Conservation (phyloP, 2,888 invertebrate species). For the Agrotis exclamationis region DNA sequence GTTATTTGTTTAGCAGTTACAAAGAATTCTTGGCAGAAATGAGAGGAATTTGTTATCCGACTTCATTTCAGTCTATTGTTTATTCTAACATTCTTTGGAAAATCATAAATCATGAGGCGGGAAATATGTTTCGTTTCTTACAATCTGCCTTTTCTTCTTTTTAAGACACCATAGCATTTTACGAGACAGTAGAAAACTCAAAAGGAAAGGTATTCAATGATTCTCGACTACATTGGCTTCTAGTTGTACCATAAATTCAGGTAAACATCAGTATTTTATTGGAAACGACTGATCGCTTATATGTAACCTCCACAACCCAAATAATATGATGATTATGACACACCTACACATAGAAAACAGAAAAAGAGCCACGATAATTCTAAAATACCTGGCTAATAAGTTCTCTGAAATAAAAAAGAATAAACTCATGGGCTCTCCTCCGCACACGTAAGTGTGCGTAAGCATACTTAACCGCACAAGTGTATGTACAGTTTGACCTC, state of each 20-base stretch:
- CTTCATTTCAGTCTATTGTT: constrained; percentile 27
- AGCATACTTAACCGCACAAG: constrained; percentile 24
- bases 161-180: too few species aligned
- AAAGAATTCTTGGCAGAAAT: constrained; percentile 32
- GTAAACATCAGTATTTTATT: too few species aligned
- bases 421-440: background rate
- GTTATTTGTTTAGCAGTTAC: constrained; percentile 47
- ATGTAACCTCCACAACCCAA: too few species aligned
- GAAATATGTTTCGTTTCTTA: background rate
- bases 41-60: constrained; percentile 9
- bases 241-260: too few species aligned
- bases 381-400: background rate
- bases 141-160: background rate
- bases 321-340: background rate
- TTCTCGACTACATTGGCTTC: too few species aligned
- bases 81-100: constrained; percentile 21
- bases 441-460: background rate
- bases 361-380: background rate
- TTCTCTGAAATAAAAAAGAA: background rate
- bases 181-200: too few species aligned
- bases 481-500: constrained; percentile 39
- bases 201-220: too few species aligned
- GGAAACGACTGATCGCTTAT: too few species aligned
- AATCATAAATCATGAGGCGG: background rate
- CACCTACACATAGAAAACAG: background rate